A percentile compares a stretch with the other conserved stretches of the same genome.
phyloP scores from a whole-genome alignment of 2,888 invertebrate genomes.

The Drosophila anomalata region DNA sequence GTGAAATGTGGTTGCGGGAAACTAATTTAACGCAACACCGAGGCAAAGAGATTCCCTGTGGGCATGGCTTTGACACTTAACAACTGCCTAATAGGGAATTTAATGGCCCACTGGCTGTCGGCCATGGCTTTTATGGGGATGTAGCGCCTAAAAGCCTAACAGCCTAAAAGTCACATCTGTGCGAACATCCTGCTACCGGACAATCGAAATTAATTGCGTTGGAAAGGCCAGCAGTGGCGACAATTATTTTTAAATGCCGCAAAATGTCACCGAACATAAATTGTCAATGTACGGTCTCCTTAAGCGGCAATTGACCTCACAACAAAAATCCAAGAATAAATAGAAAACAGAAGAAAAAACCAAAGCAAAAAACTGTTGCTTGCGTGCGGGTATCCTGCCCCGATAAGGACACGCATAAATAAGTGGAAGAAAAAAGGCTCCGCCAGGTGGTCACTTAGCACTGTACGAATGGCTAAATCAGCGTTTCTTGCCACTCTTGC shows the following conservation, averaged over 20 bases:
- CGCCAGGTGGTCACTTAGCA: constrained; percentile 35
- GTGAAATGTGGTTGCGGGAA: constrained; percentile 32
- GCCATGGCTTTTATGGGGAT: constrained; percentile 28
- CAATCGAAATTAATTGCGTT: constrained; percentile 50
- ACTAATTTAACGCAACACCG: constrained; percentile 45
- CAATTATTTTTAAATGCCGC: constrained; percentile 41
- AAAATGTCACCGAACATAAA: constrained; percentile 33
- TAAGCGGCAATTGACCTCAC: constrained; percentile 60
- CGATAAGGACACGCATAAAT: constrained; percentile 61
- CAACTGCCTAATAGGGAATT: constrained; percentile 37
- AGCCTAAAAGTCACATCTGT: constrained; percentile 13
- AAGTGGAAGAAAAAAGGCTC: constrained; percentile 22
- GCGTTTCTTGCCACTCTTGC: neutral
- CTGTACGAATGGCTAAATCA: constrained; percentile 44
- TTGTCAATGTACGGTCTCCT: constrained; percentile 26
- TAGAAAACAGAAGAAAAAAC: neutral
- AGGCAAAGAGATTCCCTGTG: constrained; percentile 8
- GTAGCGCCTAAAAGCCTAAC: constrained; percentile 20
- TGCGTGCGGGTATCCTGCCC: constrained; percentile 21
- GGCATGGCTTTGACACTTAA: constrained; percentile 44
- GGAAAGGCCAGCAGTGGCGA: constrained; percentile 7
- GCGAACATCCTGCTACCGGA: constrained; percentile 5
- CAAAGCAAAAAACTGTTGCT: constrained; percentile 33
- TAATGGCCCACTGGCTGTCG: constrained; percentile 35
- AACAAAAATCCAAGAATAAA: neutral